phyloP scores from a whole-genome alignment of 2,113 vertebrate genomes.

The Herpailurus yagouaroundi region DNA sequence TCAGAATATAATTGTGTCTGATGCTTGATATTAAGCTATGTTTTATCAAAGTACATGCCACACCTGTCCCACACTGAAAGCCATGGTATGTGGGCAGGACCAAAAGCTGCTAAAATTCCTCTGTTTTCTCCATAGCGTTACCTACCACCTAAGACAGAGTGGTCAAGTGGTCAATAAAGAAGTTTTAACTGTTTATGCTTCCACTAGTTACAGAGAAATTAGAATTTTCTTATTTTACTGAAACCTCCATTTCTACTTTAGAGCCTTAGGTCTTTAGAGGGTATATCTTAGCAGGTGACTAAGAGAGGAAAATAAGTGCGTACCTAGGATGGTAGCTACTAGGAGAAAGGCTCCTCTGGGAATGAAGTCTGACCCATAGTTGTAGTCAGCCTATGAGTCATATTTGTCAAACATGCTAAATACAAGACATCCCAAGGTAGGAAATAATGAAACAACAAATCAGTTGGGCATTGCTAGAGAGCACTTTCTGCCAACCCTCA shows the following conservation, averaged over 20 bases:
- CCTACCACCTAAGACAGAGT: neutral
- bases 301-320: conserved; percentile 75
- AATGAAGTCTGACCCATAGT: conserved; percentile 16
- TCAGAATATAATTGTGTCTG: conserved; percentile 22
- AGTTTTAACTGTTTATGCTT: conserved; percentile 34
- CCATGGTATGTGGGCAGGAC: neutral
- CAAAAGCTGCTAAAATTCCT: neutral
- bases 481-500: neutral
- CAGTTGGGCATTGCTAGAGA: conserved; percentile 56
- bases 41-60: conserved; percentile 36
- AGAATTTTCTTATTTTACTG: conserved; percentile 8
- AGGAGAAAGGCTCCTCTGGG: neutral
- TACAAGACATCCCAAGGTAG: neutral
- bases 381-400: neutral
- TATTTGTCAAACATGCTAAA: conserved; percentile 38
- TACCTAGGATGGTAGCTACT: conserved; percentile 66
- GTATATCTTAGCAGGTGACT: conserved; percentile 69
- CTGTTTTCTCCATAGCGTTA: neutral
- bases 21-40: conserved; percentile 45
- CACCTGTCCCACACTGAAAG: neutral
- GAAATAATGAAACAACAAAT: conserved; percentile 46
- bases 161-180: conserved; percentile 23
- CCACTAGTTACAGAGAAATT: conserved; percentile 22
- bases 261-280: neutral
- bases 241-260: conserved; percentile 15